Evolutionary conservation across 2,797 vertebrate genomes (phyloP).

Genomic region (Euthynnus affinis): DNA sequence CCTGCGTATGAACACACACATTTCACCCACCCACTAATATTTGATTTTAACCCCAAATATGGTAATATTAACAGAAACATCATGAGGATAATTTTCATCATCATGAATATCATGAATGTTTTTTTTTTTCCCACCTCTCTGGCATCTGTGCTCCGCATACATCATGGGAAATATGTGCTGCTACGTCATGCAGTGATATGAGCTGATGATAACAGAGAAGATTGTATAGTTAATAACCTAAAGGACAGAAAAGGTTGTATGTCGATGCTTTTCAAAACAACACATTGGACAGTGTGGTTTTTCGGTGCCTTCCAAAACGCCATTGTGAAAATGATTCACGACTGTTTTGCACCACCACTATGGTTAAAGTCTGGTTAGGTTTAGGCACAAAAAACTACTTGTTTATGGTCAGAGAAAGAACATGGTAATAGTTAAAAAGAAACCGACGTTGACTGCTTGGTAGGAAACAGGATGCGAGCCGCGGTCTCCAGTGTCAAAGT

Average conservation of each 20-base stretch:
- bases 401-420: background rate
- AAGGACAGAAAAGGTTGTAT: background rate
- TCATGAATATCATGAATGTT: too few relatives aligned
- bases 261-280: background rate
- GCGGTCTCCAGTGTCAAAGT: background rate
- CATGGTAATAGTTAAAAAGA: background rate
- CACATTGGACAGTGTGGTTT: background rate
- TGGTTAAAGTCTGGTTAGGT: background rate
- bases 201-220: background rate
- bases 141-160: background rate
- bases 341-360: background rate
- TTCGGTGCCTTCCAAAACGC: background rate
- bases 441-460: background rate
- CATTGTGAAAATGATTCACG: background rate
- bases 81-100: background rate
- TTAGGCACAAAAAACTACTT: background rate
- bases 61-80: slow-evolving; percentile 22
- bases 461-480: background rate
- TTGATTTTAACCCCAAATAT: slow-evolving; percentile 24
- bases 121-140: slow-evolving; percentile 9
- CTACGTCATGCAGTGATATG: background rate
- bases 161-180: slow-evolving; percentile 17
- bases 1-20: slow-evolving; percentile 6
- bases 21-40: slow-evolving; percentile 4
- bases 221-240: background rate